Evolutionary conservation across 2,113 vertebrate species (phyloP).

Genomic region (Poicephalus meyeri): DNA sequence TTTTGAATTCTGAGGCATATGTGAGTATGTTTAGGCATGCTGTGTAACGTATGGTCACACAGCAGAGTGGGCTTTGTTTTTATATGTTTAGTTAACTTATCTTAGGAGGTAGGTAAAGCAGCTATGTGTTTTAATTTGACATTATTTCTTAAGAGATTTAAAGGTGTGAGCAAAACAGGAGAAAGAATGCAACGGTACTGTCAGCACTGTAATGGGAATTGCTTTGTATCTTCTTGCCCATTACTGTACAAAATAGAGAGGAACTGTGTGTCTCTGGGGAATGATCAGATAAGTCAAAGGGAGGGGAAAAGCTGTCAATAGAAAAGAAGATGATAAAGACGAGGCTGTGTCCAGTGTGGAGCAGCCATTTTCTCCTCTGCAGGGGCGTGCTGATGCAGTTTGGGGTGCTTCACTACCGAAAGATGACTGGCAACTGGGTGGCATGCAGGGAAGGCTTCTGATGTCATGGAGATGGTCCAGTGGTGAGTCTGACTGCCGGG

Average conservation of each 20-base stretch:
- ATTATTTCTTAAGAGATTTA: neutral
- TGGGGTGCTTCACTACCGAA: rapidly evolving
- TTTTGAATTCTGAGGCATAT: neutral
- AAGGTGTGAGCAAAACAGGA: neutral
- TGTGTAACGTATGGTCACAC: neutral
- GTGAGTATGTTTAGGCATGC: neutral
- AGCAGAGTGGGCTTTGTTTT: neutral
- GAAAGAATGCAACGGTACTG: neutral
- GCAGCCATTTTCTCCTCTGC: neutral
- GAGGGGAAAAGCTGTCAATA: neutral
- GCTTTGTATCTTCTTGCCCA: neutral
- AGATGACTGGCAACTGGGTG: rapidly evolving
- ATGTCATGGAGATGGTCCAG: rapidly evolving
- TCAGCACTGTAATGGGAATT: neutral
- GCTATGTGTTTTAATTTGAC: neutral
- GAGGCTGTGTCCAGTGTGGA: no score
- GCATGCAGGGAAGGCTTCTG: rapidly evolving
- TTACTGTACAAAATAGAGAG: neutral
- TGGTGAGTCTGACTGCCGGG: rapidly evolving
- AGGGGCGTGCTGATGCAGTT: neutral
- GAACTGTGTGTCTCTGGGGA: neutral
- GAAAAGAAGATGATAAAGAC: neutral
- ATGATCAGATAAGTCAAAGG: neutral
- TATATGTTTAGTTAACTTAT: neutral
- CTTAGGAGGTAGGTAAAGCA: neutral